These are phyloP conservation scores for Vanessa atalanta DNA, from an alignment of 1,140 invertebrate species.

Conservation along the genomic window DNA sequence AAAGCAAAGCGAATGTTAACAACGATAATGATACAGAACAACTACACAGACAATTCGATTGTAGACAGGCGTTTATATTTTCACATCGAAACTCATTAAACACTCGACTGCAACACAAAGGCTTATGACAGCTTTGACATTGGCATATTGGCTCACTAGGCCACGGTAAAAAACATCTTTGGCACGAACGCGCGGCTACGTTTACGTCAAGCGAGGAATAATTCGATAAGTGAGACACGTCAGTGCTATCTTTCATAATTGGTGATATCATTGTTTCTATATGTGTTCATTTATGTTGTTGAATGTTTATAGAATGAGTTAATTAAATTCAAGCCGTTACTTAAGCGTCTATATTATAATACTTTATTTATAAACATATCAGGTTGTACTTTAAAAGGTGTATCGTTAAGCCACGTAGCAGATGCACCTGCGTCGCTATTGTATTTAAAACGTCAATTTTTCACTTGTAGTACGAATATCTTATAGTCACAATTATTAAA, in stretches of 20 bases:
- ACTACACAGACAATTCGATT: not conserved
- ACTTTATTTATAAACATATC: not conserved
- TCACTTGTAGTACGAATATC: not conserved
- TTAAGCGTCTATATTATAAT: not conserved
- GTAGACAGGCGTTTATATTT: constrained; percentile 23
- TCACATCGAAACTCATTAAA: constrained; percentile 44
- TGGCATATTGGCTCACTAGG: constrained; percentile 69
- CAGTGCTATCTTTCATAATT: constrained; percentile 41
- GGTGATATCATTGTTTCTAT: constrained; percentile 60
- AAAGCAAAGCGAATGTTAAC: not conserved
- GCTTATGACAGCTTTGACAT: constrained; percentile 72
- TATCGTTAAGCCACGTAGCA: constrained; percentile 66
- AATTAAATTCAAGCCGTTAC: not conserved
- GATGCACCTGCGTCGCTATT: constrained; percentile 22
- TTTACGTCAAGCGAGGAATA: constrained; percentile 71
- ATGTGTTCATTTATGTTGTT: constrained; percentile 47
- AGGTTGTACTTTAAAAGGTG: constrained; percentile 25
- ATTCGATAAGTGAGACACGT: constrained; percentile 54
- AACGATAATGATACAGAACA: not conserved
- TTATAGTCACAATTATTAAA: not conserved
- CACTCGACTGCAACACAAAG: constrained; percentile 46
- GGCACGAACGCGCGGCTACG: constrained; percentile 56
- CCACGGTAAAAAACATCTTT: constrained; percentile 63
- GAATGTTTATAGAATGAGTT: not conserved
- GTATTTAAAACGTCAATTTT: not conserved